These are phyloP conservation scores for Trogon melanurus DNA, from an alignment of 2,113 vertebrate species.

Conservation along the genomic window DNA sequence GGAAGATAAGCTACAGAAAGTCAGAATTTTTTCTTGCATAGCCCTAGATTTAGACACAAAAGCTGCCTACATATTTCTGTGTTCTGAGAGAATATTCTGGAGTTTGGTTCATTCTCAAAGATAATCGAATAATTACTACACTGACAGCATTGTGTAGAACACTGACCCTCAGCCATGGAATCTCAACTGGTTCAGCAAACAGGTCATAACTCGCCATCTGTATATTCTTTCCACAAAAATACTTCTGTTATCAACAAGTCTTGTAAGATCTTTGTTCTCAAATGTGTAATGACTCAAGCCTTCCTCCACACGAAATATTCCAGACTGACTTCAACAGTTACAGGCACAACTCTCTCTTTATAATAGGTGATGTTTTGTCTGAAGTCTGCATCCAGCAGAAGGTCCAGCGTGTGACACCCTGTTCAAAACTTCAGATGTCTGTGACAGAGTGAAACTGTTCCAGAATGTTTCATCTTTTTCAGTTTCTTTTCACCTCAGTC, in stretches of 20 bases:
- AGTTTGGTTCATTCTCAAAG: background rate
- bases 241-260: background rate
- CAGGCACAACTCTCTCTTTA: background rate
- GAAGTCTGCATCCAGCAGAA: background rate
- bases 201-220: background rate
- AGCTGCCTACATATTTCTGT: background rate
- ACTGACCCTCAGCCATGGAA: background rate
- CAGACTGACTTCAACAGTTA: background rate
- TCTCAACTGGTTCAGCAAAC: background rate
- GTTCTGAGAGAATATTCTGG: background rate
- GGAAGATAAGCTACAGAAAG: background rate
- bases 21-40: background rate
- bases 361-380: background rate
- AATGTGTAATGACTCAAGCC: background rate
- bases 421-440: background rate
- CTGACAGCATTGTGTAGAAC: background rate
- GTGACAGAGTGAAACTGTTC: background rate
- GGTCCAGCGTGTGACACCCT: background rate
- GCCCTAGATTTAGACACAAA: background rate
- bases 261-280: background rate
- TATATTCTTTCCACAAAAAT: background rate
- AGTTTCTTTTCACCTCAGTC: background rate
- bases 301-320: background rate
- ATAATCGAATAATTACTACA: background rate
- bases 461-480: background rate